phyloP scores from a whole-genome alignment of 2,113 vertebrate genomes.

The Tor tambroides region DNA sequence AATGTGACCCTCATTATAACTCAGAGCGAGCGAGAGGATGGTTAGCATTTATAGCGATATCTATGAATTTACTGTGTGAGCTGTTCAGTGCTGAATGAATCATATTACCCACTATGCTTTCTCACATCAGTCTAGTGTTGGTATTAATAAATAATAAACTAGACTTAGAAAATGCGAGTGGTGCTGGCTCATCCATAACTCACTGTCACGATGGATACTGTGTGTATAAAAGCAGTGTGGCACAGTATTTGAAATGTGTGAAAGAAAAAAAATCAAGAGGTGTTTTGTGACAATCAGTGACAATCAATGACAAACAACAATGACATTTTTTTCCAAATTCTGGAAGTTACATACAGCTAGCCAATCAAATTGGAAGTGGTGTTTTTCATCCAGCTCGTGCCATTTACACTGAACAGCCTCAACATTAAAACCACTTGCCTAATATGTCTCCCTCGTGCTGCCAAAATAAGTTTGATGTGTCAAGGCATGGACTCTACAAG shows the following conservation, averaged over 20 bases:
- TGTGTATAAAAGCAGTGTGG: background rate
- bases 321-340: background rate
- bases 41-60: background rate
- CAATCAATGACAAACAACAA: background rate
- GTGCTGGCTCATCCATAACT: background rate
- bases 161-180: background rate
- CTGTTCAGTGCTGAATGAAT: background rate
- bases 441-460: background rate
- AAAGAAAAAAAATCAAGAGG: background rate
- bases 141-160: background rate
- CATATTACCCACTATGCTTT: background rate
- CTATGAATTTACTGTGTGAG: slow-evolving; percentile 10
- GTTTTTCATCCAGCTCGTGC: no score
- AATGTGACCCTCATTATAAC: slow-evolving; percentile 39
- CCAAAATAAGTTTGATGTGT: background rate
- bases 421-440: background rate
- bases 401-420: no score
- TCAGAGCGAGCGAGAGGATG: background rate
- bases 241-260: background rate
- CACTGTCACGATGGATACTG: background rate
- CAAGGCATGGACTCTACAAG: background rate
- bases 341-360: background rate
- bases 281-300: background rate
- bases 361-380: background rate
- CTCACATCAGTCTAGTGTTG: background rate